Evolutionary conservation across 2,888 invertebrate genomes (phyloP), one percentile per base, ranked within the genome.

Genomic region (Polydrusus tereticollis): DNA sequence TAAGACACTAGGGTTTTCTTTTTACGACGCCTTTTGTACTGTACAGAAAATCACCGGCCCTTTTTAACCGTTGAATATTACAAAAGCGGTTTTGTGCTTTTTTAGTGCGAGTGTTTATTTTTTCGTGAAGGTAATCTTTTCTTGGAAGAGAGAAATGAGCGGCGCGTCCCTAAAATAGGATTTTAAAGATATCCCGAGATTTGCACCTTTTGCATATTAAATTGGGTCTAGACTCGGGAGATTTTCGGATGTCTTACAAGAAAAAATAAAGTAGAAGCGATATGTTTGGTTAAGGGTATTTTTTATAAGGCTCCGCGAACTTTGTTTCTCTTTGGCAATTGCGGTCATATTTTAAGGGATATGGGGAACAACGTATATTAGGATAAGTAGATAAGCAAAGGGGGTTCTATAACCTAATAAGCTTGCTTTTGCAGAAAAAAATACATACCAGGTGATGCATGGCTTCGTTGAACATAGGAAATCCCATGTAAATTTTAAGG

Each of bases 171-270:
- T 62, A 72, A 72, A 67, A 71, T 62, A 12, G 57, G 62, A 72
- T 72, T 72, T 72, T 72, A 65, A 64, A 64, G 63, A 65, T 68
- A 69, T 59, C 43, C 68, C 29, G 72, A 72, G 73, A 73, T 73
- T 73, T 73, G 73, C 69, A 73, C 73, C 73, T 73, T 73, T 69
- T 73, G 73, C 64, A 73, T 72, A 72, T 72, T 62, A 69, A 57
- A 69, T 64, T 18, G 69, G 60, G 64, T 57, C 33, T 41, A 67
- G 45, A 36, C 72, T 72, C 72, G 0, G 63, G 67, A 67, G 72
- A 58, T 57, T 70, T 69, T 66, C 29, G 14, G 52, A 55, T 55
- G 43, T 63, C 33, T 63, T 55, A 55, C 52, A 29, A 12, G 16
- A 29, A 29, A 52, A 55, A 55, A 55, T 55, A 55, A 55, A 55